Evolutionary conservation across 1,140 invertebrate genomes (phyloP), one percentile per base, ranked within the genome.

Genomic region (Rhizoglyphus robini): DNA sequence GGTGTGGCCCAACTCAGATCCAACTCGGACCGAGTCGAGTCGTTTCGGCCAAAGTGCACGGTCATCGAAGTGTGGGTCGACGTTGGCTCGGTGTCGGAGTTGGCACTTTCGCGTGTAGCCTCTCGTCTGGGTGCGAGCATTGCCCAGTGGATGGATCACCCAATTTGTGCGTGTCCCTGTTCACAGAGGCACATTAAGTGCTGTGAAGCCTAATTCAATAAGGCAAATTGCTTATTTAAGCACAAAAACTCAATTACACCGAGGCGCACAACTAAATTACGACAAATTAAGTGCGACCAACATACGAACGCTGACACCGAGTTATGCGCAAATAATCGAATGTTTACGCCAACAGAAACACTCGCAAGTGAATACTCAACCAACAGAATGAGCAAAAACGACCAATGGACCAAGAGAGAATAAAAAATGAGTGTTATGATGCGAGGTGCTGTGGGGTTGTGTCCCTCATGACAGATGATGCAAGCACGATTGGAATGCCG

Each of bases 221-320:
- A 54, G 5, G 51, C 20, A 54, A 54, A 54, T 54, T 54, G 51
- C 51, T 54, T 54, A 54, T 54, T 54, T 54, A 54, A 54, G 51
- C 51, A 54, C 51, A 54, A 54, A 54, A 54, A 54, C 51, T 54
- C 51, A 54, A 54, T 54, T 54, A 54, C 51, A 54, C 20, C 23
- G 8, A 8, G 51, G 23, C 8, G 23, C 51, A 54, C 20, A 54
- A 54, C 51, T 54, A 54, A 54, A 54, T 54, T 54, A 54, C 51
- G 51, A 32, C 20, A 54, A 54, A 54, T 54, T 54, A 32, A 54
- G 51, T 54, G 51, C 51, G 51, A 54, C 51, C 23, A 54, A n/a
- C n/a, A n/a, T n/a, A n/a, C n/a, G n/a, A n/a, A 54, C 20, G 51
- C 51, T 54, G 51, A 54, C 51, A 54, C 51, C 23, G 51, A 54